phyloP scores from a whole-genome alignment of 2,888 invertebrate species.

The Mythimna impura region DNA sequence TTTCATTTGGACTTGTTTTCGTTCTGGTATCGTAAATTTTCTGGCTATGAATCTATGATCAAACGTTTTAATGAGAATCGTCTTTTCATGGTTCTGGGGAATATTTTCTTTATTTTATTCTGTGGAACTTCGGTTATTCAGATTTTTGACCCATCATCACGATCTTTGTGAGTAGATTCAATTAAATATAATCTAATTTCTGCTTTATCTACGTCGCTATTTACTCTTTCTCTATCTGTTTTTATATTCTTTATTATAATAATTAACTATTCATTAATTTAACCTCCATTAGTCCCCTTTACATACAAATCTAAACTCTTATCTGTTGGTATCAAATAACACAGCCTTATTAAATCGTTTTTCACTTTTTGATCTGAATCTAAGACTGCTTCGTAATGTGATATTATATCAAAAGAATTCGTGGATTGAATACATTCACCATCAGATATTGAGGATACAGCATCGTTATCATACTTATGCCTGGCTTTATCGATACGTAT shows the following conservation, averaged over 20 bases:
- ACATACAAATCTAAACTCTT: neutral
- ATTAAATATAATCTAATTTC: no score
- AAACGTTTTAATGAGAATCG: slow-evolving; percentile 2
- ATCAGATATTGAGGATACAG: slow-evolving; percentile 14
- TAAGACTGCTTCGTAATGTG: slow-evolving; percentile 11
- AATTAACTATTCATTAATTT: neutral
- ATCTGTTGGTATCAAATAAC: slow-evolving; percentile 20
- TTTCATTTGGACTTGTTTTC: slow-evolving; percentile 42
- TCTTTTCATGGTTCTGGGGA: neutral
- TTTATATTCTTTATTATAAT: neutral
- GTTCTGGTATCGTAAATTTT: slow-evolving; percentile 11
- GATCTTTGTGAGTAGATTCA: no score
- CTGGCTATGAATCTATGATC: slow-evolving; percentile 9
- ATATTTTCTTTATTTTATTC: neutral
- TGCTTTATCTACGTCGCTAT: no score
- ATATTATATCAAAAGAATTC: slow-evolving; percentile 29
- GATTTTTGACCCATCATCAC: no score
- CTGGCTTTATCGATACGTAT: slow-evolving; percentile 26
- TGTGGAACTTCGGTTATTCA: neutral
- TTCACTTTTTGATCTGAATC: slow-evolving; percentile 20
- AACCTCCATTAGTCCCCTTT: neutral
- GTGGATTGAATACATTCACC: slow-evolving; percentile 13
- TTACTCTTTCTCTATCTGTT: neutral
- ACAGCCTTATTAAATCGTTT: slow-evolving; percentile 1
- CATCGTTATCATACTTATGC: slow-evolving; percentile 9